These are phyloP conservation scores for Tanypteryx hageni DNA, from an alignment of 2,888 invertebrate genomes.

Conservation along the genomic window DNA sequence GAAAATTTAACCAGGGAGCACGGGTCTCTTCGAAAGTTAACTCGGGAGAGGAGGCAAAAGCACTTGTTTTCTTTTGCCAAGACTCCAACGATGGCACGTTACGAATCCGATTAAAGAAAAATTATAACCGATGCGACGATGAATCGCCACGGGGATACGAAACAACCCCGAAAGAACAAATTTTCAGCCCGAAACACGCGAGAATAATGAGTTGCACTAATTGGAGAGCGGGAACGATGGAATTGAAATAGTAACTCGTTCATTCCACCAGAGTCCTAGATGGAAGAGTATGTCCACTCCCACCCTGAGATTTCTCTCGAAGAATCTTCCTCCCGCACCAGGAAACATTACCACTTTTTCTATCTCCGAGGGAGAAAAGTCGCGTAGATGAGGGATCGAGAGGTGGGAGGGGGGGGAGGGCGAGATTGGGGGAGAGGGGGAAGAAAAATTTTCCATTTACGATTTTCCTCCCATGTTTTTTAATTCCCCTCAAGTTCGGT, in stretches of 20 bases:
- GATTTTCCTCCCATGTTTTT: conserved; percentile 1
- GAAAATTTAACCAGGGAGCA: too few relatives aligned
- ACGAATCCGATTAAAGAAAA: too few relatives aligned
- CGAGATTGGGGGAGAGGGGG: not conserved
- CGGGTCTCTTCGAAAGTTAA: too few relatives aligned
- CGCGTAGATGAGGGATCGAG: not conserved
- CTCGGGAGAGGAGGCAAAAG: too few relatives aligned
- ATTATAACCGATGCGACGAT: too few relatives aligned
- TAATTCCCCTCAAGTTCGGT: conserved; percentile 32
- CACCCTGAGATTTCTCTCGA: not conserved
- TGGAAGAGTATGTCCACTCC: conserved; percentile 23
- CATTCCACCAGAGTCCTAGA: conserved; percentile 2
- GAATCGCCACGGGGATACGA: too few relatives aligned
- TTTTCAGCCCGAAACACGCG: too few relatives aligned
- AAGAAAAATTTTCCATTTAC: conserved; percentile 39
- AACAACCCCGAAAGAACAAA: too few relatives aligned
- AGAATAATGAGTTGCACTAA: not conserved
- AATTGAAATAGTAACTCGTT: not conserved
- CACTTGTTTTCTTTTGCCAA: too few relatives aligned
- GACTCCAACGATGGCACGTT: too few relatives aligned
- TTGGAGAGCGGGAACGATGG: not conserved
- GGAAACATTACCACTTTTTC: conserved; percentile 44
- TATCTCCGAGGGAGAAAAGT: not conserved
- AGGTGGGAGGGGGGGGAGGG: not conserved
- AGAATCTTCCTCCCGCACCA: not conserved